Percentiles rank a stretch among this genome's conserved stretches.
Conservation (phyloP, 2,113 vertebrate genomes). For the Colinus virginianus region DNA sequence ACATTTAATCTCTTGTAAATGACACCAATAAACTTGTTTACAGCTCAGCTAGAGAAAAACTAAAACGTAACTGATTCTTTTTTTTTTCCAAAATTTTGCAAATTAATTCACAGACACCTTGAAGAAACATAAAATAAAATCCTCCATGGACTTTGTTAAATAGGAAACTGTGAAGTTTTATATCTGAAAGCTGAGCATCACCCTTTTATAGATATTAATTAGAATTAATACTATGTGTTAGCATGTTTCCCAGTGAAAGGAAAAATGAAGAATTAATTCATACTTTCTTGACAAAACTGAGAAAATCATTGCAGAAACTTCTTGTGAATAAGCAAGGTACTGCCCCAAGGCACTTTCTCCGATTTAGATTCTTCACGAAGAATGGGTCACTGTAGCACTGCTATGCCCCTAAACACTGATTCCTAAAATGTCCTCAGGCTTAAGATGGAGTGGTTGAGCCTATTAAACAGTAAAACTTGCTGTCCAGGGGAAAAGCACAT, state of each 20-base stretch:
- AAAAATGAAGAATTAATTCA: not conserved
- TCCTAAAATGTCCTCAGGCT: not conserved
- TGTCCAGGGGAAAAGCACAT: not conserved
- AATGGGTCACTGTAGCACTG: not conserved
- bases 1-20: not conserved
- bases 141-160: not conserved
- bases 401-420: not conserved
- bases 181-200: not conserved
- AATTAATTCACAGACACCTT: not conserved
- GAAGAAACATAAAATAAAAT: not conserved
- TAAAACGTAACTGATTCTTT: not conserved
- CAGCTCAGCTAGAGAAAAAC: not conserved
- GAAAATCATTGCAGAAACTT: not conserved
- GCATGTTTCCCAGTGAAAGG: not conserved
- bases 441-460: not conserved
- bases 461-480: not conserved
- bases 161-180: not conserved
- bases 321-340: not conserved
- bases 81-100: not conserved
- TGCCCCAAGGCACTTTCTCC: not conserved
- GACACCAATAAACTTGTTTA: not conserved
- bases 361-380: not conserved
- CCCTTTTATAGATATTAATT: not conserved
- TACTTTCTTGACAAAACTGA: not conserved
- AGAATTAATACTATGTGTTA: not conserved